phyloP scores from a whole-genome alignment of 2,888 invertebrate species.

The Cephus pygmeus region DNA sequence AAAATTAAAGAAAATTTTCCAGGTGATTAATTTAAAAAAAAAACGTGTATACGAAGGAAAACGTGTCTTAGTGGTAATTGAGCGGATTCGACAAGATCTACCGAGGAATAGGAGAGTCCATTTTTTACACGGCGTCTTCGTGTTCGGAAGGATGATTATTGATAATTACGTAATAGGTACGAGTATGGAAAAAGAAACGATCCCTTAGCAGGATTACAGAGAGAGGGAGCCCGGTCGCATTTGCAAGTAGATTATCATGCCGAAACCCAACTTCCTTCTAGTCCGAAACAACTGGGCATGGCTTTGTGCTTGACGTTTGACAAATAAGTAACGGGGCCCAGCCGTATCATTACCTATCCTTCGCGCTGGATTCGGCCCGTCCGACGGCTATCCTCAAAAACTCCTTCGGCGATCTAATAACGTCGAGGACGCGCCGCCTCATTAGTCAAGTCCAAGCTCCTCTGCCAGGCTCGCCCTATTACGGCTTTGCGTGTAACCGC shows the following conservation, averaged over 20 bases:
- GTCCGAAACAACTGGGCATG: constrained; percentile 51
- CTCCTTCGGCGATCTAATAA: constrained; percentile 66
- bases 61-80: neutral
- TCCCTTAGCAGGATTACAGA: constrained; percentile 6
- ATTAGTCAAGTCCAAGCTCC: constrained; percentile 62
- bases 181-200: constrained; percentile 7
- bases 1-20: neutral
- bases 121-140: constrained; percentile 13
- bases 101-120: neutral
- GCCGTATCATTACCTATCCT: constrained; percentile 65
- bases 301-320: constrained; percentile 64
- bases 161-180: constrained; percentile 42
- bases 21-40: neutral
- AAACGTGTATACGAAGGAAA: neutral
- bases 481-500: constrained; percentile 42
- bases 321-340: constrained; percentile 65
- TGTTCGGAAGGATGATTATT: constrained; percentile 33
- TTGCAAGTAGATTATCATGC: constrained; percentile 55
- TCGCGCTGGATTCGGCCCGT: constrained; percentile 54
- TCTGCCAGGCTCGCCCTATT: constrained; percentile 46
- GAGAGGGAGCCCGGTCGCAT: constrained; percentile 31
- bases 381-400: constrained; percentile 58
- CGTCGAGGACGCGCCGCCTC: constrained; percentile 65
- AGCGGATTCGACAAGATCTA: neutral
- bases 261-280: constrained; percentile 46